A percentile compares a stretch with the other conserved stretches of the same genome.
Conservation (phyloP, 2,888 invertebrate genomes). For the Drosophila longiperda region DNA sequence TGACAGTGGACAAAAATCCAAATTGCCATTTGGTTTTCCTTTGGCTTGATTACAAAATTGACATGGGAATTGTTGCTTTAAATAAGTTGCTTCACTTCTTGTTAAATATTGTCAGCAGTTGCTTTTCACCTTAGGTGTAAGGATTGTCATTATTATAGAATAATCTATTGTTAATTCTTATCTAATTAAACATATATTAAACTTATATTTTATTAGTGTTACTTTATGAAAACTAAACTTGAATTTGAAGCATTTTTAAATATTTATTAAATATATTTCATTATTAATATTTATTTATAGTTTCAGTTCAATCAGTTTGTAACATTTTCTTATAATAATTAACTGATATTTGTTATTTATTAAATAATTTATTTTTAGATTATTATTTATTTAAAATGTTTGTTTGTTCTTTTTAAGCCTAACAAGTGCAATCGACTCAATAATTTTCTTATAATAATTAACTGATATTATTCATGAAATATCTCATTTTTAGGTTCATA, state of each 20-base stretch:
- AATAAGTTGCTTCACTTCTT: constrained; percentile 10
- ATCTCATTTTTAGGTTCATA: too few species aligned
- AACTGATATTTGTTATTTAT: too few species aligned
- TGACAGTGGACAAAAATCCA: constrained; percentile 53
- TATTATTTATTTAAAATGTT: too few species aligned
- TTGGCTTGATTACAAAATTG: constrained; percentile 58
- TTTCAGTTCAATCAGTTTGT: too few species aligned
- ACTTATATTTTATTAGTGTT: too few species aligned
- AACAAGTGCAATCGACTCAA: too few species aligned
- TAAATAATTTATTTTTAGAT: too few species aligned
- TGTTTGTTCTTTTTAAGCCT: too few species aligned
- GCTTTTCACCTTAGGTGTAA: neutral
- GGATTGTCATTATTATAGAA: neutral
- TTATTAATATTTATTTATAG: neutral
- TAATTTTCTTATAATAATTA: too few species aligned
- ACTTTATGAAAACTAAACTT: neutral
- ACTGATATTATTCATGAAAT: too few species aligned
- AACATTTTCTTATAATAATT: too few species aligned
- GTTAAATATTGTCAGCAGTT: neutral
- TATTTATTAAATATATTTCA: neutral
- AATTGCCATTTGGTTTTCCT: constrained; percentile 51
- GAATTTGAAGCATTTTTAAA: neutral
- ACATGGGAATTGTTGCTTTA: constrained; percentile 43
- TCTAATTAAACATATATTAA: neutral
- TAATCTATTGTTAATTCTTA: neutral